A percentile compares a stretch with the other conserved stretches of the same genome.
Evolutionary conservation across 2,797 vertebrate species (phyloP).

Genomic region (Furcifer pardalis): DNA sequence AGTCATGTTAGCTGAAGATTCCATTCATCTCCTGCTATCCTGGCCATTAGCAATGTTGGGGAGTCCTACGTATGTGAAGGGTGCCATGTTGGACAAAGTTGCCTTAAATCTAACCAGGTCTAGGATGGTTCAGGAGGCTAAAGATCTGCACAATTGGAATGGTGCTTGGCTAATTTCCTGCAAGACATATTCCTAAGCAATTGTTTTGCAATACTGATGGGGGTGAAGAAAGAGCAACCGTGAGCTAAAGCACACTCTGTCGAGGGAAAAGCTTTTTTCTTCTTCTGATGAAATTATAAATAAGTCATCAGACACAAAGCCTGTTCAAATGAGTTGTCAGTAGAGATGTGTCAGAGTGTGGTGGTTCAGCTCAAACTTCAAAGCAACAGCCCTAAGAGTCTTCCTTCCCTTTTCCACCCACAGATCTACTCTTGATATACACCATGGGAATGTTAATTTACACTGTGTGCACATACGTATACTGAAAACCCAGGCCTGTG

Average conservation of each 20-base stretch:
- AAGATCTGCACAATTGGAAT: constrained; percentile 56
- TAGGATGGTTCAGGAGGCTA: constrained; percentile 45
- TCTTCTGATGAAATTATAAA: constrained; percentile 71
- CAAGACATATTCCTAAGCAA: constrained; percentile 54
- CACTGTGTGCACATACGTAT: constrained; percentile 71
- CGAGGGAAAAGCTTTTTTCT: constrained; percentile 62
- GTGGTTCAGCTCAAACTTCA: constrained; percentile 74
- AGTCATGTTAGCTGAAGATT: neutral
- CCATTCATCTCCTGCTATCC: neutral
- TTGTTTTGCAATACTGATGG: constrained; percentile 62
- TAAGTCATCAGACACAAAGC: constrained; percentile 71
- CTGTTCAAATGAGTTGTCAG: constrained; percentile 74
- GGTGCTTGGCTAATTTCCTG: constrained; percentile 62
- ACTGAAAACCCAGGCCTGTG: constrained; percentile 70
- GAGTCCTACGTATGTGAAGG: neutral
- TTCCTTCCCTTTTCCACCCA: constrained; percentile 72
- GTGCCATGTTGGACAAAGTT: constrained; percentile 18
- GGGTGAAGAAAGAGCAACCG: constrained; percentile 46
- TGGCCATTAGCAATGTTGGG: neutral
- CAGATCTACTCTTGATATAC: constrained; percentile 76
- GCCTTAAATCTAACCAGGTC: constrained; percentile 58
- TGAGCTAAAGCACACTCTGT: constrained; percentile 68
- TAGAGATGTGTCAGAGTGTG: constrained; percentile 67
- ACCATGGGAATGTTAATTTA: constrained; percentile 76
- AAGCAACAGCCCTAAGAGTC: constrained; percentile 70